Evolutionary conservation across 2,888 invertebrate species (phyloP), one percentile per base, ranked within the genome.

Genomic region (Steinernema carpocapsae): DNA sequence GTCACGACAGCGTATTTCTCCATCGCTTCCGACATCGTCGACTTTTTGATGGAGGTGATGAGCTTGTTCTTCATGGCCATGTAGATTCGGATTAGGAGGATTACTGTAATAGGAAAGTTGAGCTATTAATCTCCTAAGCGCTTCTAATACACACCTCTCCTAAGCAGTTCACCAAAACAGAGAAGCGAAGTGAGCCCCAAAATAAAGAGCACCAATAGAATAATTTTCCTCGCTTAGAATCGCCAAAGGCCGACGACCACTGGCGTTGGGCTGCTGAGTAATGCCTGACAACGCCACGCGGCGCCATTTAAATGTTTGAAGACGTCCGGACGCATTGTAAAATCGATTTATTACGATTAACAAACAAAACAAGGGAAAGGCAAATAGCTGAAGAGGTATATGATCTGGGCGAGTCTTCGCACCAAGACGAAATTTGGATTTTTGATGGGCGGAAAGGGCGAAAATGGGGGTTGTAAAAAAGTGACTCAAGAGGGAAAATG

Each of bases 21-120:
- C 56, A 24, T 26, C 6, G 12, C 26, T 26, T 56, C 56, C 2
- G 56, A 24, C 56, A 56, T 56, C 24, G 56, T 56, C 6, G 56
- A 56, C 26, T 56, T 56, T 26, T 56, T 56, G 17, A 56, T 56
- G 4, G 74, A 56, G 24, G 43, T 56, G 17, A 75, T 56, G n/a
- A 26, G 26, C 26, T 56, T 22, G 6, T 12, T 22, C 22, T 26
- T 22, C 56, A 56, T 56, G 26, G 56, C 56, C 6, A 56, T 26
- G 6, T 26, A 4, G 6, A 56, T 6, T 7, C 56, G 56, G 24
- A 56, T 7, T 26, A 56, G 56, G 7, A 56, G 26, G 17, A 56
- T 3, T 22, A 56, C 56, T 56, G 56, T 2, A 56, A 56, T 14
- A 6, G 14, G 51, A 51, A 14, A 12, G 43, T 43, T 6, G 6